Conservation (phyloP, 2,888 invertebrate species). For the Euplexia lucipara region DNA sequence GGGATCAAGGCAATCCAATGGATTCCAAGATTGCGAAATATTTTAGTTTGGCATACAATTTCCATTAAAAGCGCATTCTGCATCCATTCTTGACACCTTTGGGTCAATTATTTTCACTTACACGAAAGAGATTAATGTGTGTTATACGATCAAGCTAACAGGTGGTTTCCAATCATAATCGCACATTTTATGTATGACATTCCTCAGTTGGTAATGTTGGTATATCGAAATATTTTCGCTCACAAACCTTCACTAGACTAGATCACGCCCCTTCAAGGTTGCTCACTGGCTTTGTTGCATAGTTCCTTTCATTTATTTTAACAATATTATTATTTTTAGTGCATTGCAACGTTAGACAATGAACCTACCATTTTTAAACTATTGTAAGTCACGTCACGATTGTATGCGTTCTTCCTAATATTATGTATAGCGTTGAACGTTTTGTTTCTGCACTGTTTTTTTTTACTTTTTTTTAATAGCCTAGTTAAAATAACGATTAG, state of each 20-base stretch:
- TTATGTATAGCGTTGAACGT: background rate
- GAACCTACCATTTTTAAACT: background rate
- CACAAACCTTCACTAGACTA: conserved; percentile 64
- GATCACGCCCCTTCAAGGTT: conserved; percentile 64
- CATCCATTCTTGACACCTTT: too few species aligned
- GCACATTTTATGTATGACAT: conserved; percentile 22
- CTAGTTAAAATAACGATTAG: background rate
- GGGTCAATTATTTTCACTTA: too few species aligned
- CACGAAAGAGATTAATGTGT: too few species aligned
- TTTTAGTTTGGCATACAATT: background rate
- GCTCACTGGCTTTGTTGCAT: conserved; percentile 56
- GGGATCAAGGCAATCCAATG: background rate
- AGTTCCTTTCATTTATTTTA: conserved; percentile 66
- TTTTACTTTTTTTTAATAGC: background rate
- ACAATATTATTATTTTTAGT: conserved; percentile 45
- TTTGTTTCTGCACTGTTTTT: background rate
- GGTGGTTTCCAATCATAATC: conserved; percentile 21
- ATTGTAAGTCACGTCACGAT: conserved; percentile 32
- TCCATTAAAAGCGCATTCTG: background rate
- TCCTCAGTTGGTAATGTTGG: conserved; percentile 22
- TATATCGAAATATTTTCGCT: conserved; percentile 59
- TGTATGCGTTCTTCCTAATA: conserved; percentile 12
- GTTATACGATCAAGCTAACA: background rate
- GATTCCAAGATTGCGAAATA: background rate
- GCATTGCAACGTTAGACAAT: conserved; percentile 31